Conservation (phyloP, 35 echinoderm and acorn worm genomes). For the Ptychodera flava region DNA sequence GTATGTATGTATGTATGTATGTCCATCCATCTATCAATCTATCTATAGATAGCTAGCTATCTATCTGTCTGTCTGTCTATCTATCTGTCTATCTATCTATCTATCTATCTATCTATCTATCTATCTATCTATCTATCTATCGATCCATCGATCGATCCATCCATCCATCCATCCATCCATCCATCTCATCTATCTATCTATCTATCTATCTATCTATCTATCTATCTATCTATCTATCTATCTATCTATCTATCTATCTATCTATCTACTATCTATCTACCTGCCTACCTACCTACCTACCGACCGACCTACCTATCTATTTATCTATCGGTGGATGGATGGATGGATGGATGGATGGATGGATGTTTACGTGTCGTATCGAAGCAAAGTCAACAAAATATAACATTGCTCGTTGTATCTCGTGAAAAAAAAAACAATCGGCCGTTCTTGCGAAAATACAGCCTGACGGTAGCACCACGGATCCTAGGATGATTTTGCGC, state of each 20-base stretch:
- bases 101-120: not conserved
- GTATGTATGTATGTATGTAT: slow-evolving; percentile 2
- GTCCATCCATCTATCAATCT: not conserved
- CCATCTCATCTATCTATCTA: not conserved
- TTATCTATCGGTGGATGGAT: too few relatives aligned
- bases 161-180: not conserved
- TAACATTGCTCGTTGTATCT: too few relatives aligned
- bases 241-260: not conserved
- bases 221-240: not conserved
- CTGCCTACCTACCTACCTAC: not conserved
- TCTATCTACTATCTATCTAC: not conserved
- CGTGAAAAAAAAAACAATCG: too few relatives aligned
- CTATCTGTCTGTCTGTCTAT: not conserved
- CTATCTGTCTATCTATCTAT: not conserved
- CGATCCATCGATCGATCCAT: not conserved
- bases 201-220: not conserved
- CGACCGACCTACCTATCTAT: not conserved
- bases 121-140: not conserved
- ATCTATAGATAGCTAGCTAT: not conserved
- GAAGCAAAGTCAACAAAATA: too few relatives aligned
- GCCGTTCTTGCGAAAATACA: too few relatives aligned
- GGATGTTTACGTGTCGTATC: too few relatives aligned
- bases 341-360: too few relatives aligned
- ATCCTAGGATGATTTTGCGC: too few relatives aligned
- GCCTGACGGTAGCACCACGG: too few relatives aligned